Percentiles rank a stretch among this genome's conserved stretches.
These are phyloP conservation scores for Aphelenchoides besseyi DNA, from an alignment of 1,140 invertebrate genomes.

Conservation along the genomic window DNA sequence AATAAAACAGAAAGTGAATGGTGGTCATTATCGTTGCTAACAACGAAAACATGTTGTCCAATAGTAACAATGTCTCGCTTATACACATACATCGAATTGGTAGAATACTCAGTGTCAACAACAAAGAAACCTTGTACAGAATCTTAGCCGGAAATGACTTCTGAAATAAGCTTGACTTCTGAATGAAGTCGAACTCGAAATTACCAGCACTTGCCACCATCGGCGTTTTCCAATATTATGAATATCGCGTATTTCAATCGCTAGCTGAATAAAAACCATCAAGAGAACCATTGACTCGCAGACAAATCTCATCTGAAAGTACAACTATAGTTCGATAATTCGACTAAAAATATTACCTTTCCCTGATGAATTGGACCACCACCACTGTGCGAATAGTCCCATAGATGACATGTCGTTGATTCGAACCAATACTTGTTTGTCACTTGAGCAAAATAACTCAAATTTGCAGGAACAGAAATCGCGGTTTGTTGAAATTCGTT, in stretches of 20 bases:
- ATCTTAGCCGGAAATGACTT: constrained; percentile 82
- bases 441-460: not conserved
- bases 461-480: not conserved
- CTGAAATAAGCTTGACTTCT: constrained; percentile 64
- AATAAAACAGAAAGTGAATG: constrained; percentile 86
- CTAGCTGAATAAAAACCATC: constrained; percentile 41
- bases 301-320: constrained; percentile 39
- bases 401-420: not conserved
- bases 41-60: constrained; percentile 80
- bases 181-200: not conserved
- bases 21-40: constrained; percentile 91
- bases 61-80: constrained; percentile 44
- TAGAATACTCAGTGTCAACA: constrained; percentile 70
- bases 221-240: constrained; percentile 46
- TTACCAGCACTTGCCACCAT: constrained; percentile 60
- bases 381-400: constrained; percentile 3
- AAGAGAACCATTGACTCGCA: constrained; percentile 43
- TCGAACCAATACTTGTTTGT: not conserved
- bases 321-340: not conserved
- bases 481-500: not conserved
- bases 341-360: not conserved
- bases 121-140: constrained; percentile 80
- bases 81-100: constrained; percentile 78
- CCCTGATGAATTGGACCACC: not conserved
- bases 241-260: constrained; percentile 48